Evolutionary conservation across 2,888 invertebrate species (phyloP).

Genomic region (Bedellia somnulentella): DNA sequence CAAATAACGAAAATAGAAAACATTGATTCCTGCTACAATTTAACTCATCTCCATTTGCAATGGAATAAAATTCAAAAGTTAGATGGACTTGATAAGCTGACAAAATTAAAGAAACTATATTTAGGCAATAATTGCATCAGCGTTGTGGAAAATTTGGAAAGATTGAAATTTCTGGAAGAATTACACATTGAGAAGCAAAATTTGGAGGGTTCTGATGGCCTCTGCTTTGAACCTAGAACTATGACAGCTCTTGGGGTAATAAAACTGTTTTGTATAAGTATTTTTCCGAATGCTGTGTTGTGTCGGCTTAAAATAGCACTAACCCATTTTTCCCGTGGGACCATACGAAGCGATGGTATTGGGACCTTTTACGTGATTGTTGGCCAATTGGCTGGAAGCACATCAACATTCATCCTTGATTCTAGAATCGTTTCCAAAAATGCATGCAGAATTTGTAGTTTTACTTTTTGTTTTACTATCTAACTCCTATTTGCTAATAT

Average conservation of each 20-base stretch:
- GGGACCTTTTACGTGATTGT: no score
- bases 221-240: conserved; percentile 70
- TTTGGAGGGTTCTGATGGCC: conserved; percentile 49
- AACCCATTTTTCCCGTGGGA: neutral
- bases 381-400: no score
- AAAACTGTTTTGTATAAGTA: no score
- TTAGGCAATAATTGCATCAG: conserved; percentile 69
- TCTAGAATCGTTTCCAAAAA: no score
- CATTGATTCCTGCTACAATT: conserved; percentile 62
- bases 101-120: conserved; percentile 76
- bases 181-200: conserved; percentile 70
- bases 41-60: conserved; percentile 73
- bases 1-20: conserved; percentile 74
- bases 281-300: neutral
- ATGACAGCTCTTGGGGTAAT: conserved; percentile 61
- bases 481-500: no score
- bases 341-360: neutral
- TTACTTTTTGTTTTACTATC: no score
- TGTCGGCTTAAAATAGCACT: no score
- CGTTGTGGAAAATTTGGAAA: conserved; percentile 70
- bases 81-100: conserved; percentile 64
- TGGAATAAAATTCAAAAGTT: conserved; percentile 76
- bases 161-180: conserved; percentile 62
- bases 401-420: no score
- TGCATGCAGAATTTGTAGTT: no score